These are phyloP conservation scores for Scaptomyza tumidula DNA, from an alignment of 2,888 invertebrate genomes.

Conservation along the genomic window DNA sequence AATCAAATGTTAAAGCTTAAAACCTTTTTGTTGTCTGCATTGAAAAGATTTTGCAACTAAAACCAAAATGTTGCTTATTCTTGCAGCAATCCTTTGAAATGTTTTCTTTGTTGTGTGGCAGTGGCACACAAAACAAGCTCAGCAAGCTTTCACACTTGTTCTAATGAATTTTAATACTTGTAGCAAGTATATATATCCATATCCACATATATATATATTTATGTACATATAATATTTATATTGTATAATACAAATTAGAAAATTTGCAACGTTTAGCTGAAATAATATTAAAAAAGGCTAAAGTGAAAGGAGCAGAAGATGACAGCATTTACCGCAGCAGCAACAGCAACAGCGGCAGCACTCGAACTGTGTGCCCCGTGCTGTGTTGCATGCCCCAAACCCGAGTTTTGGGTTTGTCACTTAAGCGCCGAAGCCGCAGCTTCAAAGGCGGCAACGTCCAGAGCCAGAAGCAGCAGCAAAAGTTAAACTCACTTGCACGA, in stretches of 20 bases:
- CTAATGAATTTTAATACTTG: constrained; percentile 35
- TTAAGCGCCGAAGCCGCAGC: constrained; percentile 52
- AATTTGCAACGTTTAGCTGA: constrained; percentile 28
- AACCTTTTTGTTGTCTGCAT: constrained; percentile 3
- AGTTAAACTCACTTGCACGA: not conserved
- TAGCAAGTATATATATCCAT: constrained; percentile 15
- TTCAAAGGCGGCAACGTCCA: constrained; percentile 47
- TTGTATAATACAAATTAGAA: constrained; percentile 38
- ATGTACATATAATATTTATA: not conserved
- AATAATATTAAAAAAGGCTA: constrained; percentile 34
- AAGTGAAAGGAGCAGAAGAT: constrained; percentile 14
- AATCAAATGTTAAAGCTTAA: constrained; percentile 2
- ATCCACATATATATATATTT: not conserved
- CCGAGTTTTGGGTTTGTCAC: constrained; percentile 39
- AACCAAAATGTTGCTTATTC: too few relatives aligned
- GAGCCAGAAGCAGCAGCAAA: constrained; percentile 7
- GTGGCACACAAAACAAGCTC: constrained; percentile 1
- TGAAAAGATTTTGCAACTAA: not conserved
- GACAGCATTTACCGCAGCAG: constrained; percentile 39
- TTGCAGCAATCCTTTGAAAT: constrained; percentile 2
- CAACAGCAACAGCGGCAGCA: constrained; percentile 20
- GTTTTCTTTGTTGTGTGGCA: constrained; percentile 3
- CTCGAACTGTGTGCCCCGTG: constrained; percentile 13
- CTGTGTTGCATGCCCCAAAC: constrained; percentile 18
- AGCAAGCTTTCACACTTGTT: constrained; percentile 10